Conservation (phyloP, 2,888 invertebrate genomes). For the Hesperia comma region DNA sequence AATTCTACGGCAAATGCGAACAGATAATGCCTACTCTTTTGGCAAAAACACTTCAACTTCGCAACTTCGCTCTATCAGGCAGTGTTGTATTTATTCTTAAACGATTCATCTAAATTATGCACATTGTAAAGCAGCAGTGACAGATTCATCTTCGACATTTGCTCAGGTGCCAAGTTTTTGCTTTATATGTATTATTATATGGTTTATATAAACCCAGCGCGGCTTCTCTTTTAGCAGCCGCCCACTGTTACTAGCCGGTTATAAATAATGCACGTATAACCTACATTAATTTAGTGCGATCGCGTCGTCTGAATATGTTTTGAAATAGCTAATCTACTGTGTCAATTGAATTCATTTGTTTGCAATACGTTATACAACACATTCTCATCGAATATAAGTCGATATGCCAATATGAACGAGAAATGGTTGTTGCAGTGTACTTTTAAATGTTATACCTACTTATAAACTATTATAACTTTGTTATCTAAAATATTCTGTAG, state of each 20-base stretch:
- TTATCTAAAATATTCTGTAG: too few relatives aligned
- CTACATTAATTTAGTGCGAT: constrained; percentile 20
- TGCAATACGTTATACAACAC: background rate
- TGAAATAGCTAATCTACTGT: background rate
- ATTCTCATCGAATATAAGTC: too few relatives aligned
- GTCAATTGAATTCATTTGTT: background rate
- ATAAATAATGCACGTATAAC: constrained; percentile 28
- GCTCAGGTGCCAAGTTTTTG: constrained; percentile 14
- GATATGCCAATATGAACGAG: too few relatives aligned
- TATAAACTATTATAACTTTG: too few relatives aligned
- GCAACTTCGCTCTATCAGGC: too few relatives aligned
- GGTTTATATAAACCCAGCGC: constrained; percentile 14
- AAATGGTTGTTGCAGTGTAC: too few relatives aligned
- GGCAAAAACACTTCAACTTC: too few relatives aligned
- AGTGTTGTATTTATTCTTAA: background rate
- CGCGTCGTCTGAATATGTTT: constrained; percentile 10
- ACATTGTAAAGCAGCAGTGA: background rate
- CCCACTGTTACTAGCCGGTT: constrained; percentile 20
- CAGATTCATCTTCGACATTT: constrained; percentile 17
- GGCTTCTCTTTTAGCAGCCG: constrained; percentile 19
- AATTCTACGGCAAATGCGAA: too few relatives aligned
- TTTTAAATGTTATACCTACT: too few relatives aligned
- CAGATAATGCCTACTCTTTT: too few relatives aligned
- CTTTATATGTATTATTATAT: background rate
- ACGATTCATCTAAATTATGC: background rate